phyloP scores from a whole-genome alignment of 1,140 invertebrate species.

The Tetraneura akinire region DNA sequence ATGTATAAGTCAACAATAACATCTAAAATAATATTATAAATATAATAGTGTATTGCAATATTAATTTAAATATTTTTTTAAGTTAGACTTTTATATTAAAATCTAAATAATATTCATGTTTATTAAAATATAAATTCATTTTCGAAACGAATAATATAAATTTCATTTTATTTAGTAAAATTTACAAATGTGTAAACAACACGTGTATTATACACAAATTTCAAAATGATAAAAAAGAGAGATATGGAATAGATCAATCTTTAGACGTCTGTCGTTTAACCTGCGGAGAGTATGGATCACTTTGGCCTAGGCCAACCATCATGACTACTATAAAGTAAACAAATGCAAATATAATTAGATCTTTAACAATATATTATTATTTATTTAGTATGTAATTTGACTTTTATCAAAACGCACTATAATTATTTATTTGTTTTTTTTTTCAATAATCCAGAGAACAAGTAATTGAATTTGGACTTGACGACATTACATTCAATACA shows the following conservation, averaged over 20 bases:
- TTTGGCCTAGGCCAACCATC: slow-evolving; percentile 74
- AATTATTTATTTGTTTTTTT: background rate
- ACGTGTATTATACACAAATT: background rate
- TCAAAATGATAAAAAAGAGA: slow-evolving; percentile 52
- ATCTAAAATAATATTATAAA: too few species aligned
- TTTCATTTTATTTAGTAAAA: background rate
- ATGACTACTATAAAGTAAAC: slow-evolving; percentile 58
- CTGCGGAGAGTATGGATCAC: slow-evolving; percentile 67
- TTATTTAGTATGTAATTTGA: background rate
- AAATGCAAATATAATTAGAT: background rate
- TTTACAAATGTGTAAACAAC: slow-evolving; percentile 19
- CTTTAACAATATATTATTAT: background rate
- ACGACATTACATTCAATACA: background rate
- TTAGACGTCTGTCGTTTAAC: slow-evolving; percentile 65
- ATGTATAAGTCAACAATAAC: too few species aligned
- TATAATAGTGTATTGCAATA: too few species aligned
- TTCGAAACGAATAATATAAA: too few species aligned
- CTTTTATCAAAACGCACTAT: background rate
- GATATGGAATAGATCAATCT: slow-evolving; percentile 52
- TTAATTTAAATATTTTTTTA: too few species aligned
- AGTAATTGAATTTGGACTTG: background rate
- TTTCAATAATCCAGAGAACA: background rate
- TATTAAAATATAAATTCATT: too few species aligned
- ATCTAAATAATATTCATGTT: too few species aligned
- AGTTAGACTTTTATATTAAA: too few species aligned